phyloP scores from a whole-genome alignment of 2,113 vertebrate genomes.

The Limnothrissa miodon region DNA sequence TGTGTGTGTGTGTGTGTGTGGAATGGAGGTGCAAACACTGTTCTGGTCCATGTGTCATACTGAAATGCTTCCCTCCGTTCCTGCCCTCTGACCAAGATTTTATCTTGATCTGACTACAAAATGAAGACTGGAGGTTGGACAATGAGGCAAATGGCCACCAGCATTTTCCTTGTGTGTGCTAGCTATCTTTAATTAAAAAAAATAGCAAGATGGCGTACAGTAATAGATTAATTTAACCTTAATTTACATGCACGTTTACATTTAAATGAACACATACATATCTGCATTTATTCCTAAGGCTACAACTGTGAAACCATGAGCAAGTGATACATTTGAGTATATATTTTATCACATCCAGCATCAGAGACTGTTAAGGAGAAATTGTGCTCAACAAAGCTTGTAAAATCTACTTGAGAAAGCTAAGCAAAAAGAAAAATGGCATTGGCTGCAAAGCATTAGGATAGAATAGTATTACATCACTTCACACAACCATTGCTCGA shows the following conservation, averaged over 20 bases:
- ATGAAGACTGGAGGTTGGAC: not conserved
- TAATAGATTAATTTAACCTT: not conserved
- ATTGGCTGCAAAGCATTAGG: constrained; percentile 28
- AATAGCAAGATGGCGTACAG: not conserved
- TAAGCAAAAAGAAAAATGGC: constrained; percentile 35
- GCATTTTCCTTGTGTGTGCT: not conserved
- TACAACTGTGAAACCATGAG: not conserved
- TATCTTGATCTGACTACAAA: not conserved
- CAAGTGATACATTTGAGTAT: not conserved
- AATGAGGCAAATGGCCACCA: not conserved
- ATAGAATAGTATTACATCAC: constrained; percentile 18
- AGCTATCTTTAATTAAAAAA: not conserved
- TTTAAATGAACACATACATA: not conserved
- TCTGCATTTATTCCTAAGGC: not conserved
- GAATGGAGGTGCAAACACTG: constrained; percentile 5
- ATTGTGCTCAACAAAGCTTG: not conserved
- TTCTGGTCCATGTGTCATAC: constrained; percentile 12
- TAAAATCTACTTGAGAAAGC: constrained; percentile 24
- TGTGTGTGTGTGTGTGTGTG: constrained; percentile 8
- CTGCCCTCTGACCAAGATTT: not conserved
- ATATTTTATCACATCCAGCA: constrained; percentile 13
- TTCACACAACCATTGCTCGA: constrained; percentile 1
- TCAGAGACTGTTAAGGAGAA: constrained; percentile 11
- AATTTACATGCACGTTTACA: not conserved
- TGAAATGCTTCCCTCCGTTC: constrained; percentile 25